Conservation (phyloP, 2,888 invertebrate species). For the Marronus borbonicus region DNA sequence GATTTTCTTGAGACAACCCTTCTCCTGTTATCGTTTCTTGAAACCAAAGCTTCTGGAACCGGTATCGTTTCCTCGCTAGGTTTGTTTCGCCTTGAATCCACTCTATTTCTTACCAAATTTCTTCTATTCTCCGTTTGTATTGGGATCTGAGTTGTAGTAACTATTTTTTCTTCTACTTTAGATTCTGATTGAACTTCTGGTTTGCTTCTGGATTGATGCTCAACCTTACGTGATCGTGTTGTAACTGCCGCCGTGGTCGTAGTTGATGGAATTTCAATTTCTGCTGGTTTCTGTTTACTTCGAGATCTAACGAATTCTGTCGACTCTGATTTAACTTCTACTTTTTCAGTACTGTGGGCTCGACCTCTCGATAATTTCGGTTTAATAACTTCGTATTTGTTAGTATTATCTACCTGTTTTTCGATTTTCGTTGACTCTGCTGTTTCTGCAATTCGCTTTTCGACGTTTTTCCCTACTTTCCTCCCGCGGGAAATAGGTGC, state of each 20-base stretch:
- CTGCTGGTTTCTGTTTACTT: conserved; percentile 1
- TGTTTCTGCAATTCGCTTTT: background rate
- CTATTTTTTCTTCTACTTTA: conserved; percentile 32
- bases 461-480: conserved; percentile 15
- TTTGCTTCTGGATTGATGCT: conserved; percentile 1
- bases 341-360: conserved; percentile 3
- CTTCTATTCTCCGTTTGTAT: conserved; percentile 23
- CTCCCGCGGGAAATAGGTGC: conserved; percentile 13
- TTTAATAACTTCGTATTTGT: conserved; percentile 23
- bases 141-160: conserved; percentile 17
- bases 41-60: conserved; percentile 7
- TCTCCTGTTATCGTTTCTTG: conserved; percentile 21
- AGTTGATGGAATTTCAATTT: background rate
- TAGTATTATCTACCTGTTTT: background rate
- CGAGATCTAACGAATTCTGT: conserved; percentile 5
- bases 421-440: conserved; percentile 14
- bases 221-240: conserved; percentile 12
- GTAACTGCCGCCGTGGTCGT: background rate
- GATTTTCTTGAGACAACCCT: conserved; percentile 23
- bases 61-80: background rate
- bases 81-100: conserved; percentile 4
- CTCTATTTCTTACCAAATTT: conserved; percentile 19
- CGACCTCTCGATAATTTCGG: conserved; percentile 3
- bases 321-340: conserved; percentile 7
- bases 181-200: conserved; percentile 35